Base-by-base conservation (phyloP, 2,113 vertebrate genomes). In the Ifrita kowaldi region DNA sequence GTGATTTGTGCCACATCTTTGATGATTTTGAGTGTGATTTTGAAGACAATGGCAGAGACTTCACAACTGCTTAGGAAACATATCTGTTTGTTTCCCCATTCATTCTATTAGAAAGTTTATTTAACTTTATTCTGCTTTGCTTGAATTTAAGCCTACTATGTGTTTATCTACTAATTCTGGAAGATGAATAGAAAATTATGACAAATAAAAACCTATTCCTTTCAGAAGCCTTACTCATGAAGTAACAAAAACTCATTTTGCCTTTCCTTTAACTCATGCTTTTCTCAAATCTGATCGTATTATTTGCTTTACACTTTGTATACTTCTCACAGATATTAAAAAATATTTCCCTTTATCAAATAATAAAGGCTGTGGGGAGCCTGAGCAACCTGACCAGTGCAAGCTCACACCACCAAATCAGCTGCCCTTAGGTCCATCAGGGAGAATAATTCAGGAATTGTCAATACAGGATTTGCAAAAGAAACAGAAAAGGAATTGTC, bases 401-500 rank as follows among this genome's bases (percentile, higher is more conserved):
- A 60, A 91, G 16, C 9, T 18, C 8, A 64, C 0, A 1, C 4
- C 32, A 56, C 11, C 16, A 42, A 73, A 81, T 32, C 17, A 64
- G 3, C 20, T 87, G 26, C 3, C 33, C 7, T 10, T 23, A 52
- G 28, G 41, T 33, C 21, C 12, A 23, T 47, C 15, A 59, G 22
- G 20, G 16, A 64, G 21, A 65, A 7, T 8, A 19, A 81, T 39
- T 68, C 0, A 5, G 46, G 7, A 24, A 35, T 23, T 82, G 11
- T 16, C 19, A 47, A 14, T 8, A 14, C 0, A 0, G 9, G 12
- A 18, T 41, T 90, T 69, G 10, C 30, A 78, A 69, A 69, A 47
- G 37, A 77, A 49, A 21, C 17, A 39, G 46, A 64, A 22, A 67
- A 50, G 9, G 71, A 76, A 76, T 59, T 84, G 23, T 70, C 12